Percentiles rank a stretch among this genome's conserved stretches.
Evolutionary conservation across 2,797 vertebrate genomes (phyloP).

Genomic region (Sternarchorhynchus goeldii): DNA sequence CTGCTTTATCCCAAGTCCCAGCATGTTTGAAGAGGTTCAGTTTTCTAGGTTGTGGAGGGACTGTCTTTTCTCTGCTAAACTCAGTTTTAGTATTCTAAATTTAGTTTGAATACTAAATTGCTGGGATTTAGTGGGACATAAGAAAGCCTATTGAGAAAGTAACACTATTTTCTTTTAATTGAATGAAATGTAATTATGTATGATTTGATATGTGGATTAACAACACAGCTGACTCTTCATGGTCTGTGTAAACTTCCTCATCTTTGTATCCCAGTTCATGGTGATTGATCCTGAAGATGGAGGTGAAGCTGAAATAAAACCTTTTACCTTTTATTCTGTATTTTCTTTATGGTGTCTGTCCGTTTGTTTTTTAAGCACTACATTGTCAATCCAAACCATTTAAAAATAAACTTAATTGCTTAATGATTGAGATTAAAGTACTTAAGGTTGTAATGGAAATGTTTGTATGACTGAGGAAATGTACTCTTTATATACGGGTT

Average conservation of each 20-base stretch:
- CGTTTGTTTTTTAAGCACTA: background rate
- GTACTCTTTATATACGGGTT: no score
- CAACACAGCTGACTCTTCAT: slow-evolving; percentile 16
- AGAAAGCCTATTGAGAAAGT: background rate
- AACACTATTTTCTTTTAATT: slow-evolving; percentile 12
- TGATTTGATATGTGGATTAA: slow-evolving; percentile 26
- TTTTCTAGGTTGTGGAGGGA: no score
- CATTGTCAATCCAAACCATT: no score
- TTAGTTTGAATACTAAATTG: background rate
- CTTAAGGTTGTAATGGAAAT: no score
- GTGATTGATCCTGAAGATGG: slow-evolving; percentile 23
- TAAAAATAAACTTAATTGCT: no score
- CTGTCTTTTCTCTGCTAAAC: background rate
- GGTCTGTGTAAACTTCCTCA: slow-evolving; percentile 24
- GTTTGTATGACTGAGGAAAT: no score
- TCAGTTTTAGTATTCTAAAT: background rate
- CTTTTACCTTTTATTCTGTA: slow-evolving; percentile 26
- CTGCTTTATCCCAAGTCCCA: no score
- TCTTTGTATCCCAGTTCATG: slow-evolving; percentile 26
- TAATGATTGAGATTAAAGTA: no score
- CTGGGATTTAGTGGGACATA: no score
- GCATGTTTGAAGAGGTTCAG: no score
- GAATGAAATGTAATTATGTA: slow-evolving; percentile 6
- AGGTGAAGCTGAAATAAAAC: slow-evolving; percentile 45
- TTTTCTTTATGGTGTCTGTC: background rate